These are phyloP conservation scores for Aegotheles bennettii DNA, from an alignment of 2,113 vertebrate genomes.

Conservation along the genomic window DNA sequence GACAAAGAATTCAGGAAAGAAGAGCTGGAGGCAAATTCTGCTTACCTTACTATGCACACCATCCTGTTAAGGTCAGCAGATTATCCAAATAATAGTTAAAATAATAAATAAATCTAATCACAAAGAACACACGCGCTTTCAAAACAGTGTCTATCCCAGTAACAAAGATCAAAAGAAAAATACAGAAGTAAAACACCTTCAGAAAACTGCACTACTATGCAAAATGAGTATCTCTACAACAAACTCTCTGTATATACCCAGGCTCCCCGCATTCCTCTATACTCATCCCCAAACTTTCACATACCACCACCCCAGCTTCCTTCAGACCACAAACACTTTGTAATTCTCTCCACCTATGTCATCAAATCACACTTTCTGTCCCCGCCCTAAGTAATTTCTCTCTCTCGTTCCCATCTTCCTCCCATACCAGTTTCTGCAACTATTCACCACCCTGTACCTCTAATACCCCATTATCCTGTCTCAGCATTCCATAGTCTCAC, in stretches of 20 bases:
- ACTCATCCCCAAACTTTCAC: background rate
- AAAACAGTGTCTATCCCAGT: background rate
- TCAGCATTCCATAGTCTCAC: background rate
- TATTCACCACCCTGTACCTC: background rate
- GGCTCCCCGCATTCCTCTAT: background rate
- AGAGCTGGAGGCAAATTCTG: background rate
- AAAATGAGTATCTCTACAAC: background rate
- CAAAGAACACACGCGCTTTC: background rate
- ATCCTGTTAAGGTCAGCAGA: background rate
- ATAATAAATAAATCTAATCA: background rate
- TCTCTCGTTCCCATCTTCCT: background rate
- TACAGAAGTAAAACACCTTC: background rate
- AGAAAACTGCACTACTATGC: background rate
- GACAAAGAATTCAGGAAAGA: background rate
- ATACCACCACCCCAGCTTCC: background rate
- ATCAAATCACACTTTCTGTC: background rate
- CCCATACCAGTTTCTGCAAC: background rate
- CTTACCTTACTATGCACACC: background rate
- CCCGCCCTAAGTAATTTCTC: background rate
- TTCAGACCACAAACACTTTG: background rate
- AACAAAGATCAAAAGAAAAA: background rate
- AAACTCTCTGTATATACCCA: background rate
- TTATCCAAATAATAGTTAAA: background rate
- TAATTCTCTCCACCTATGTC: background rate
- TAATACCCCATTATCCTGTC: background rate